These are phyloP conservation scores for Eucera pruinosa DNA, from an alignment of 2,888 invertebrate species.

Conservation along the genomic window DNA sequence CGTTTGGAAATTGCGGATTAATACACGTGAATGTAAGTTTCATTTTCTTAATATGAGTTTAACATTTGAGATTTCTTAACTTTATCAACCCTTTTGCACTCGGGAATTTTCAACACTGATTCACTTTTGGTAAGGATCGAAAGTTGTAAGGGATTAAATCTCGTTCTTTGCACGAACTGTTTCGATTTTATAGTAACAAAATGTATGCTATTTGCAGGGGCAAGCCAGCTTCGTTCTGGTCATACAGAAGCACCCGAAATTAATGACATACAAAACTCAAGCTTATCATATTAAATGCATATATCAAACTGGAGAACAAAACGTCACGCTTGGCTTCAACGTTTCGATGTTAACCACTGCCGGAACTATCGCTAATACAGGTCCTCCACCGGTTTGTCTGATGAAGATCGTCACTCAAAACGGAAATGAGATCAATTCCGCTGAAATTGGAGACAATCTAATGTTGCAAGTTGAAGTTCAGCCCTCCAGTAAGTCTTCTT, in stretches of 20 bases:
- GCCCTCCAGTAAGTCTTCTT: slow-evolving; percentile 86
- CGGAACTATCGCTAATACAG: slow-evolving; percentile 97
- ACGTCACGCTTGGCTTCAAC: slow-evolving; percentile 96
- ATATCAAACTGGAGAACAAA: slow-evolving; percentile 97
- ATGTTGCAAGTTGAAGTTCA: slow-evolving; percentile 94
- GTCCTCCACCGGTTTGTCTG: slow-evolving; percentile 95
- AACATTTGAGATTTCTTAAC: neutral
- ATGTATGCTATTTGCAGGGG: slow-evolving; percentile 86
- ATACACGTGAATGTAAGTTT: slow-evolving; percentile 93
- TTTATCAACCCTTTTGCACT: no score
- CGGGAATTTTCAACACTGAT: no score
- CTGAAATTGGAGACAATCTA: slow-evolving; percentile 96
- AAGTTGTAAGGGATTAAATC: no score
- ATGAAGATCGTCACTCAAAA: slow-evolving; percentile 95
- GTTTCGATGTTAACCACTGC: slow-evolving; percentile 98
- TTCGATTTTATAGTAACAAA: neutral
- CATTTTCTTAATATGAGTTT: neutral
- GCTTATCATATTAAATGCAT: slow-evolving; percentile 98
- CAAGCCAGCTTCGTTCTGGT: slow-evolving; percentile 97
- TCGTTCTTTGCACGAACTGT: neutral
- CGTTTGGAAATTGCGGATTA: slow-evolving; percentile 95
- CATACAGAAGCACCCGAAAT: slow-evolving; percentile 97
- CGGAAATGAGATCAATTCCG: slow-evolving; percentile 95
- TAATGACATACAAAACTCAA: slow-evolving; percentile 97
- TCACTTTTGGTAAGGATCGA: no score